Evolutionary conservation across 2,888 invertebrate species (phyloP), one percentile per base, ranked within the genome.

Genomic region (Apamea monoglypha): DNA sequence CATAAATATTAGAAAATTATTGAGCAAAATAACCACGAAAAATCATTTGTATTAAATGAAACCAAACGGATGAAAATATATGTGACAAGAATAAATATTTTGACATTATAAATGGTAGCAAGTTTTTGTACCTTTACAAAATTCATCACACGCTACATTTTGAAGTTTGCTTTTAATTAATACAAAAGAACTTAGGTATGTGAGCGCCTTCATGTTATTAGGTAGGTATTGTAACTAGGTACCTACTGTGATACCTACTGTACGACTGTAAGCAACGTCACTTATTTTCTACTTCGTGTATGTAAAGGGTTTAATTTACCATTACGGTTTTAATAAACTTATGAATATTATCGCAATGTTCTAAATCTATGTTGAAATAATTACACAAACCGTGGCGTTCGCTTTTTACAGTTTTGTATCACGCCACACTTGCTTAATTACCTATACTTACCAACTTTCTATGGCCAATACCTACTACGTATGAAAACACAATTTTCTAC

Each of bases 301-400:
- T 73, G 61, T 67, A 79, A 75, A 79, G 79, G 64, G 56, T 85
- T 85, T 80, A 72, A 81, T 79, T 81, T 82, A 77, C 83, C 61
- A 88, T 90, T 84, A 83, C 18, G 56, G 87, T 91, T 87, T 81
- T 90, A 90, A 91, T 89, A 87, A 90, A 91, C 86, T 90, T 90
- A 92, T 92, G 92, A 91, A 92, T 92, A 91, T 90, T 90, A 92
- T 92, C 90, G 77, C 82, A 81, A 84, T 80, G 85, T 81, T 82
- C 88, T 86, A 91, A 91, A 91, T 88, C 89, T 89, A 84, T 90
- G 83, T 87, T 85, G 82, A 90, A 92, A 90, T 92, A 90, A 92
- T 91, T 91, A 91, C 83, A 82, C 86, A 78, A 88, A 88, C 86
- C 75, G 69, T 83, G 53, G 81, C 73, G 74, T 88, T 88, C 78